Evolutionary conservation across 2,888 invertebrate species (phyloP).

Genomic region (Empis livida): DNA sequence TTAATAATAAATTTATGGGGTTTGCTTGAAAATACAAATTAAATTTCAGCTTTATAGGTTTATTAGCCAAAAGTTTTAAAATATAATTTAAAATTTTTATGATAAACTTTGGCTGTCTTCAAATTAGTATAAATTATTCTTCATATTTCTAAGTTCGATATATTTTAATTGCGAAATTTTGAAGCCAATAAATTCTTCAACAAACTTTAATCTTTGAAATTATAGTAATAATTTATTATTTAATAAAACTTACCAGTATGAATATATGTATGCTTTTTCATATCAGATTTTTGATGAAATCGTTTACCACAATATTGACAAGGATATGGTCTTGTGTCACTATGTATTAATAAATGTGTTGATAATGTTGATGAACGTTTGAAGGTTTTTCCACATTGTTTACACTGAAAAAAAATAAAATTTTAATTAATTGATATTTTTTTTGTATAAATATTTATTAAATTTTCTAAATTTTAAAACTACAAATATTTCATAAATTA

Average conservation of each 20-base stretch:
- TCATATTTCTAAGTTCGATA: too few relatives aligned
- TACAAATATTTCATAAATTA: too few relatives aligned
- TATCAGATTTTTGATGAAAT: slow-evolving; percentile 51
- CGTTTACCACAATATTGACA: slow-evolving; percentile 76
- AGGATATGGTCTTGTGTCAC: slow-evolving; percentile 95
- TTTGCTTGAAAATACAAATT: neutral
- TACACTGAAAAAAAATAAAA: slow-evolving; percentile 44
- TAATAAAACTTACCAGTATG: slow-evolving; percentile 59
- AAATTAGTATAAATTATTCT: too few relatives aligned
- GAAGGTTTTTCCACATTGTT: slow-evolving; percentile 95
- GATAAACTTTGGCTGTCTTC: too few relatives aligned
- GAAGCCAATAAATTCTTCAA: neutral
- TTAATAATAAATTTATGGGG: too few relatives aligned
- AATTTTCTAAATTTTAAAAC: too few relatives aligned
- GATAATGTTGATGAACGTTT: slow-evolving; percentile 93
- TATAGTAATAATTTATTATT: neutral
- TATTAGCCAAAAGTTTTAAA: too few relatives aligned
- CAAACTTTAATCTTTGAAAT: neutral
- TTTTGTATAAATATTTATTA: too few relatives aligned
- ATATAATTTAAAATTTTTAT: too few relatives aligned
- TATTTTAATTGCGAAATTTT: too few relatives aligned
- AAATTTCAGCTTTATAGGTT: too few relatives aligned
- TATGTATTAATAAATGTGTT: slow-evolving; percentile 94
- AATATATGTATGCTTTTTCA: slow-evolving; percentile 99
- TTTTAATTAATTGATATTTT: neutral